A percentile compares a stretch with the other conserved stretches of the same genome.
phyloP scores from a whole-genome alignment of 2,113 vertebrate species.

The pig (Sus scrofa) region DNA sequence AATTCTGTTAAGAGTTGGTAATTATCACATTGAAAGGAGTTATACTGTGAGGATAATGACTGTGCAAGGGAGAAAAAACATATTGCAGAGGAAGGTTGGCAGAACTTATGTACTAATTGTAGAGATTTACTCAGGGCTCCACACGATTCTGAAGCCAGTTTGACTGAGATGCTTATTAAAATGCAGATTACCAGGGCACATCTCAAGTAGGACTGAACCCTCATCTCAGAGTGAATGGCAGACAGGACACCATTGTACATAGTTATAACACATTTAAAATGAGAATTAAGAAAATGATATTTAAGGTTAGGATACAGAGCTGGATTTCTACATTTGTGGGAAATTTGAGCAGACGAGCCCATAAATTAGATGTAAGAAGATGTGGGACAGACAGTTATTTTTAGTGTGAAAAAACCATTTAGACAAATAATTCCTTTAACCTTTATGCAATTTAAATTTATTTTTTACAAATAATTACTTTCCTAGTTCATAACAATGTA shows the following conservation, averaged over 20 bases:
- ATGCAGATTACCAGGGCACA: not conserved
- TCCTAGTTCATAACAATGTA: not conserved
- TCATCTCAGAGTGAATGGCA: not conserved
- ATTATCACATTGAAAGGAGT: not conserved
- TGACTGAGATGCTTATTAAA: not conserved
- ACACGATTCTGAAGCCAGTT: not conserved
- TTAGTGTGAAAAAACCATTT: not conserved
- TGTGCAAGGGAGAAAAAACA: not conserved
- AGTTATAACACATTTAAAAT: not conserved
- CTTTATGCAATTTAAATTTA: not conserved
- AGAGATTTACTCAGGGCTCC: not conserved
- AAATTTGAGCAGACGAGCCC: not conserved
- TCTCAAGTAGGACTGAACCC: not conserved
- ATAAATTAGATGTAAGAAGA: not conserved
- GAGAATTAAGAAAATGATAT: not conserved
- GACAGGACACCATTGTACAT: not conserved
- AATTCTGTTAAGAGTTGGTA: not conserved
- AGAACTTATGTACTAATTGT: not conserved
- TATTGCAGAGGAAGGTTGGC: not conserved
- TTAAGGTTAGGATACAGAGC: not conserved
- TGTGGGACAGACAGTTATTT: not conserved
- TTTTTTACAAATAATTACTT: slow-evolving; percentile 15
- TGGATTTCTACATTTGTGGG: not conserved
- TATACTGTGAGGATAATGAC: not conserved
- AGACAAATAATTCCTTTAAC: slow-evolving; percentile 1